Conservation (phyloP, 2,888 invertebrate genomes). For the Cremastobaeus sp. region DNA sequence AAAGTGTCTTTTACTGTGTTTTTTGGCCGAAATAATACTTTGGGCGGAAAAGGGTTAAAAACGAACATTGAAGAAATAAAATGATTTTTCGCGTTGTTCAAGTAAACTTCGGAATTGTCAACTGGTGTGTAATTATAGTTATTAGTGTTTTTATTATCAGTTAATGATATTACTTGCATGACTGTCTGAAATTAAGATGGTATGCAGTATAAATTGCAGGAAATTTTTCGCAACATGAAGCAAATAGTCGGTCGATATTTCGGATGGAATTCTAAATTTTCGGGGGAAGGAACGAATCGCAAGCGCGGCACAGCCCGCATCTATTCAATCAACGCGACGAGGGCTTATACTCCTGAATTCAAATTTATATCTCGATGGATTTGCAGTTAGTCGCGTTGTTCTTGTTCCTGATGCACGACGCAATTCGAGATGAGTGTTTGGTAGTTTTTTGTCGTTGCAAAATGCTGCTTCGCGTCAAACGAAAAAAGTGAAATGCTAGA, state of each 20-base stretch:
- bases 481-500: not conserved
- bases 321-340: conserved; percentile 69
- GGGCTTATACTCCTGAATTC: conserved; percentile 63
- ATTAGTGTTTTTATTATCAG: no score
- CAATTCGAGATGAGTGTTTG: conserved; percentile 24
- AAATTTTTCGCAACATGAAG: no score
- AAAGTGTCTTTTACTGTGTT: no score
- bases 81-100: no score
- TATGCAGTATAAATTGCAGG: no score
- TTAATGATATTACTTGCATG: no score
- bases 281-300: conserved; percentile 62
- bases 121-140: no score
- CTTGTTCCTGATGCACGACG: conserved; percentile 42
- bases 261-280: conserved; percentile 34
- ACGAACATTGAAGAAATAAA: no score
- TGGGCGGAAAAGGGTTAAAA: no score
- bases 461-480: not conserved
- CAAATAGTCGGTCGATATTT: conserved; percentile 49
- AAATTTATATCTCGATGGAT: conserved; percentile 63
- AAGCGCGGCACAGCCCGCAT: conserved; percentile 70
- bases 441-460: conserved; percentile 2
- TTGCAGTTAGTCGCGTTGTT: conserved; percentile 45
- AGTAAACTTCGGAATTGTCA: no score
- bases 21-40: no score
- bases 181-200: no score